Evolutionary conservation across 1,140 invertebrate genomes (phyloP), one percentile per base, ranked within the genome.

Genomic region (Mylabris phalerata): DNA sequence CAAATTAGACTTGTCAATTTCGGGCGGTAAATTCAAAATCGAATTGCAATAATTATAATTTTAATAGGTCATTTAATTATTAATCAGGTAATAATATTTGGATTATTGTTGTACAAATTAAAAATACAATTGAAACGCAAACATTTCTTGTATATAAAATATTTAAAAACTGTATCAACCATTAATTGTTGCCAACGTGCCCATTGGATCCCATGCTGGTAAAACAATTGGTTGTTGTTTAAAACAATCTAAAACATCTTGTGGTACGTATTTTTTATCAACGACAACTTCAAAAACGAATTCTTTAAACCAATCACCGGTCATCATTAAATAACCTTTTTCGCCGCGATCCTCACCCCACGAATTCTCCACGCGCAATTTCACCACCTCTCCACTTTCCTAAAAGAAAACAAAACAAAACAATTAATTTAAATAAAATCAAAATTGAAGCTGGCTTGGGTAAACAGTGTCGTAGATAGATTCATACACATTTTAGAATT

Each of bases 201-300:
- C 92, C 89, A 95, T 93, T 3, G 93, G 93, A 76, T 95, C 93
- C 92, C 92, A 95, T 0, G 92, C 90, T 3, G 92, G 91, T 61
- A 95, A 76, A 9, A 89, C 81, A 48, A 83, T 82, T 0, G 91
- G 87, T 58, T 86, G 79, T 71, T 88, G 83, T 48, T 87, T 78
- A 62, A 88, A 88, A 19, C 93, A 87, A 46, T 82, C 81, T 59
- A 94, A 65, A 13, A 94, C 84, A 47, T 89, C 84, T 19, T 79
- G 73, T 1, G 90, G 80, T 19, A 94, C 81, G 69, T 82, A 85
- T 66, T 90, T 90, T 70, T 90, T 90, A 71, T 94, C 90, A n/a
- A 93, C 81, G 0, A 93, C 91, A 47, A 89, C 80, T 80, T 94
- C 92, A 71, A 92, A 95, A 1, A 91, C 91, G 73, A 91, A 95